Evolutionary conservation across 2,797 vertebrate species (phyloP).

Genomic region (Antrozous pallidus): DNA sequence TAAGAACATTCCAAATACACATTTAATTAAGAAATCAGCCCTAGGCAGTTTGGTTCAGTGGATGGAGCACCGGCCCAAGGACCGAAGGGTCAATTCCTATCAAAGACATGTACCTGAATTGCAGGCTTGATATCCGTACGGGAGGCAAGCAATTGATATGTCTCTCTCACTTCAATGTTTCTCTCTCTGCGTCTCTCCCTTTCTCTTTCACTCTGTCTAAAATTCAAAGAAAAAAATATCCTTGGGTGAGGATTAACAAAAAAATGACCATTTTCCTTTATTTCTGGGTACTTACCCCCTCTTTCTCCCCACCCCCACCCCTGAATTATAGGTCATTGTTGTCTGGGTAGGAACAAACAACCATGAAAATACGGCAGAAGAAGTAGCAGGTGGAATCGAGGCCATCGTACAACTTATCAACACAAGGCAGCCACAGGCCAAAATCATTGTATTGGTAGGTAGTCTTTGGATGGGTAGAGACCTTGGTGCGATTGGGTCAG

Average conservation of each 20-base stretch:
- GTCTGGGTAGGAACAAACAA: slow-evolving; percentile 99
- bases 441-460: slow-evolving; percentile 95
- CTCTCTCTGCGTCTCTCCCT: too few species aligned
- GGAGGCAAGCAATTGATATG: too few species aligned
- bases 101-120: too few species aligned
- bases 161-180: too few species aligned
- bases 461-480: background rate
- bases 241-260: too few species aligned
- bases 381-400: slow-evolving; percentile 94
- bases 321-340: slow-evolving; percentile 89
- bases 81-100: too few species aligned
- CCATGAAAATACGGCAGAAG: slow-evolving; percentile 93
- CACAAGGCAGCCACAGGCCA: slow-evolving; percentile 90
- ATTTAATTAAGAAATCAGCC: background rate
- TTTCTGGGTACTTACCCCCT: background rate
- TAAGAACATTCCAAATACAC: background rate
- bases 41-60: too few species aligned
- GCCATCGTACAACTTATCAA: slow-evolving; percentile 91
- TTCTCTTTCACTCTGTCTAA: too few species aligned
- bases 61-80: too few species aligned
- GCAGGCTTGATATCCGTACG: too few species aligned
- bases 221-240: too few species aligned
- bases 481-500: background rate
- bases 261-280: background rate
- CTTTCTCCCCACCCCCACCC: background rate